Evolutionary conservation across 2,888 invertebrate genomes (phyloP), one percentile per base, ranked within the genome.

Genomic region (Scrobipalpa atriplicella): DNA sequence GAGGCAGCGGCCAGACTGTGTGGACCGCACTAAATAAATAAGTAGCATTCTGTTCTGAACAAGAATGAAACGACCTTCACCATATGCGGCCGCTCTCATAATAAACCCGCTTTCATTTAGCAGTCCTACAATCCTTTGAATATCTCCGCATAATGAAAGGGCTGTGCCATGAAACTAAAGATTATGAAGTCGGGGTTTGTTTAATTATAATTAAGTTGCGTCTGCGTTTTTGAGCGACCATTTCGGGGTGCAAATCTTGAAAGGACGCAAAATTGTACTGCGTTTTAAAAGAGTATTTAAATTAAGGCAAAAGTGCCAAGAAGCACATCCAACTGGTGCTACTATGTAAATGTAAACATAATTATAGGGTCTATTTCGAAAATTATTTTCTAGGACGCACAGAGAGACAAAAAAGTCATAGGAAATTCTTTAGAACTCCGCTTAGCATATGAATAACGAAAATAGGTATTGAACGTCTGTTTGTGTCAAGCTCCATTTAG

Each of bases 1-100:
- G 75, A 76, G 72, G 56, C 70, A 73, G 13, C 21, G 21, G 54
- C 29, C 66, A 72, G 70, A 71, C 77, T 56, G 66, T 62, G 63
- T 66, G 74, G 79, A 76, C 80, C 69, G 75, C 74, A 79, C 80
- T 89, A 84, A 89, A 89, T 88, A 90, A 88, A 86, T 89, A 87
- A 87, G 84, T 81, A 83, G 79, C 78, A 79, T 79, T 83, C 82
- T 80, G 83, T 80, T 56, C 54, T 47, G 47, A 47, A 47, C 47
- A 56, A 21, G 54, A 56, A 75, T 81, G 81, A 78, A 80, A 77
- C 84, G 86, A 83, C 89, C 88, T 88, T 87, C 84, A 76, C 84
- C 89, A 87, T 87, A 87, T 89, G 90, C 76, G 86, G 81, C 80
- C 81, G 80, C 73, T 83, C 83, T 83, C 81, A 85, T 88, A 87